phyloP scores from a whole-genome alignment of 1,140 invertebrate genomes.

The Aphelenchoides besseyi region DNA sequence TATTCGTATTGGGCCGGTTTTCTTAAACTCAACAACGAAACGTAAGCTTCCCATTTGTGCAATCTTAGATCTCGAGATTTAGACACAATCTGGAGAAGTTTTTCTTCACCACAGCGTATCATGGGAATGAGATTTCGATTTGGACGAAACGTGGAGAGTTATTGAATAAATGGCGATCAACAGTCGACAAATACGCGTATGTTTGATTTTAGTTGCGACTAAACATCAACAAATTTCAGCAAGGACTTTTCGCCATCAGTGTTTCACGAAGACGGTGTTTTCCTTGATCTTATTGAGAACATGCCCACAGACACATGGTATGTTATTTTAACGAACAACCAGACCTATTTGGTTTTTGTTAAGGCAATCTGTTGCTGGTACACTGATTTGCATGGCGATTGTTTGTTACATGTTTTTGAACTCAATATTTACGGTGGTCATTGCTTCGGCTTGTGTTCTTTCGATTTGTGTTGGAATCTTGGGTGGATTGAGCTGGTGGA shows the following conservation, averaged over 20 bases:
- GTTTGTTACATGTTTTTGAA: constrained; percentile 65
- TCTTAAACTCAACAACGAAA: constrained; percentile 52
- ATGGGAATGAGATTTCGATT: constrained; percentile 53
- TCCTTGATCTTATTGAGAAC: constrained; percentile 64
- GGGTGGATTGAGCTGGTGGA: constrained; percentile 63
- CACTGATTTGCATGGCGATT: constrained; percentile 61
- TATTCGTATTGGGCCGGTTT: constrained; percentile 58
- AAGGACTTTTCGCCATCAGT: constrained; percentile 56
- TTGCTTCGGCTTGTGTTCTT: constrained; percentile 63
- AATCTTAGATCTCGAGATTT: constrained; percentile 14
- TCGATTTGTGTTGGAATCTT: constrained; percentile 64
- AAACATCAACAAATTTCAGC: constrained; percentile 37
- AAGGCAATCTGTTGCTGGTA: constrained; percentile 55
- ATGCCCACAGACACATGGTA: constrained; percentile 64
- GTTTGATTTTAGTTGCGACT: background rate
- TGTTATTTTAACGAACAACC: constrained; percentile 57
- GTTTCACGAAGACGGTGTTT: constrained; percentile 58
- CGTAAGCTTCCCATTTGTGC: constrained; percentile 29
- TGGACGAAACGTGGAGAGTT: constrained; percentile 58
- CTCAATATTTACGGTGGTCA: constrained; percentile 62
- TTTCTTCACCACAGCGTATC: constrained; percentile 62
- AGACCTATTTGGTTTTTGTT: background rate
- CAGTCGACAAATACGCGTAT: constrained; percentile 59
- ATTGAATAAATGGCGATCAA: constrained; percentile 52
- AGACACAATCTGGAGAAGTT: constrained; percentile 54